Conservation (phyloP, 2,888 invertebrate genomes). For the Phlogophora meticulosa region DNA sequence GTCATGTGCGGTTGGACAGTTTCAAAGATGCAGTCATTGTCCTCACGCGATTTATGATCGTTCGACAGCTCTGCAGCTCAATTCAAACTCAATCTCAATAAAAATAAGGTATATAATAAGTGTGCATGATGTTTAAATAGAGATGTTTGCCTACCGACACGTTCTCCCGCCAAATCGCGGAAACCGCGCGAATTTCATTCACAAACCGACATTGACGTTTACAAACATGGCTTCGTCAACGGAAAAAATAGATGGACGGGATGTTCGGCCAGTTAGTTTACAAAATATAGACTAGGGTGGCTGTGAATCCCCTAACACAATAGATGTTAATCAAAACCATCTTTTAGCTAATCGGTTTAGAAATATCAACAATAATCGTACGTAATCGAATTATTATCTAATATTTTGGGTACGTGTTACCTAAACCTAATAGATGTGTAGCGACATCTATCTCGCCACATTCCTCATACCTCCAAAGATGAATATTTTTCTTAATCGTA, state of each 20-base stretch:
- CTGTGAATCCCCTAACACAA: slow-evolving; percentile 75
- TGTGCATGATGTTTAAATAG: slow-evolving; percentile 52
- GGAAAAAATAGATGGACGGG: slow-evolving; percentile 90
- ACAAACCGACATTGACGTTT: slow-evolving; percentile 83
- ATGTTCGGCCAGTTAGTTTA: slow-evolving; percentile 85
- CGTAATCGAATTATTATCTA: not conserved
- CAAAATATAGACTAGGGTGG: slow-evolving; percentile 88
- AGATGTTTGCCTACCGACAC: slow-evolving; percentile 64
- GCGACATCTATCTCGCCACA: no score
- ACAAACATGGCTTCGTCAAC: slow-evolving; percentile 85
- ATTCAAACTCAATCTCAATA: slow-evolving; percentile 7
- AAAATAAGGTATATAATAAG: slow-evolving; percentile 36
- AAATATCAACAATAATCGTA: slow-evolving; percentile 48
- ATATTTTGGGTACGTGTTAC: slow-evolving; percentile 5
- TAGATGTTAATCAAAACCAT: slow-evolving; percentile 70
- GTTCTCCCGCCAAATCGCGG: slow-evolving; percentile 84
- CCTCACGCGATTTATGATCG: slow-evolving; percentile 61
- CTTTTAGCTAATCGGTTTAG: slow-evolving; percentile 47
- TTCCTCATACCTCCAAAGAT: no score
- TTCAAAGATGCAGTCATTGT: slow-evolving; percentile 63
- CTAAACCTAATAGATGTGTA: not conserved
- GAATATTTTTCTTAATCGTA: slow-evolving; percentile 7
- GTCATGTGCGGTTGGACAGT: slow-evolving; percentile 46
- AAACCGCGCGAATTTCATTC: slow-evolving; percentile 89
- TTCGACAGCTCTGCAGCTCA: slow-evolving; percentile 16